phyloP scores from a whole-genome alignment of 2,113 vertebrate species.

The Oceanites oceanicus region DNA sequence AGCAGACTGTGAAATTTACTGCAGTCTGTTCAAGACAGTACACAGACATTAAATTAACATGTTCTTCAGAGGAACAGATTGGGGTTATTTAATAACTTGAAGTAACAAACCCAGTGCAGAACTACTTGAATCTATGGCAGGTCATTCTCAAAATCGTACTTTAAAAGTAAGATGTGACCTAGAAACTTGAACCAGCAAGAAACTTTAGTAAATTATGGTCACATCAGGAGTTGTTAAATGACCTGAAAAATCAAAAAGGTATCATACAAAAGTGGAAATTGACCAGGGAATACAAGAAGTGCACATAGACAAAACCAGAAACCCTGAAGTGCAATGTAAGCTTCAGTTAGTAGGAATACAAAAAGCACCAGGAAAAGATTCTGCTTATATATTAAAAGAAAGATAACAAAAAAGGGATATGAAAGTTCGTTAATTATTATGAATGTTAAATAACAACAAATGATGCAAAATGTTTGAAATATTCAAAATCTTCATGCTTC shows the following conservation, averaged over 20 bases:
- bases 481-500: background rate
- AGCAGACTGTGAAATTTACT: background rate
- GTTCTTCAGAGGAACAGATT: background rate
- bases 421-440: background rate
- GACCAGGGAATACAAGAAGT: background rate
- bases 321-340: background rate
- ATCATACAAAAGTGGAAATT: background rate
- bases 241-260: background rate
- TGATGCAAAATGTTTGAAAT: background rate
- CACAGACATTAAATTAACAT: background rate
- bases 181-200: background rate
- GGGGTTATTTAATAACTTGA: background rate
- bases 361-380: background rate
- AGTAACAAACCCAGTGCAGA: background rate
- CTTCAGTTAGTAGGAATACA: background rate
- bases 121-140: background rate
- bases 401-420: background rate
- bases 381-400: background rate
- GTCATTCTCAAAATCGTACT: background rate
- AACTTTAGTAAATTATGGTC: background rate
- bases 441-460: background rate
- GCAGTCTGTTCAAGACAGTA: background rate
- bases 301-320: background rate
- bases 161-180: background rate
- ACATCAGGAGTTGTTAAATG: background rate